Evolutionary conservation across 2,888 invertebrate genomes (phyloP).

Genomic region (Aproaerema taeniolella): DNA sequence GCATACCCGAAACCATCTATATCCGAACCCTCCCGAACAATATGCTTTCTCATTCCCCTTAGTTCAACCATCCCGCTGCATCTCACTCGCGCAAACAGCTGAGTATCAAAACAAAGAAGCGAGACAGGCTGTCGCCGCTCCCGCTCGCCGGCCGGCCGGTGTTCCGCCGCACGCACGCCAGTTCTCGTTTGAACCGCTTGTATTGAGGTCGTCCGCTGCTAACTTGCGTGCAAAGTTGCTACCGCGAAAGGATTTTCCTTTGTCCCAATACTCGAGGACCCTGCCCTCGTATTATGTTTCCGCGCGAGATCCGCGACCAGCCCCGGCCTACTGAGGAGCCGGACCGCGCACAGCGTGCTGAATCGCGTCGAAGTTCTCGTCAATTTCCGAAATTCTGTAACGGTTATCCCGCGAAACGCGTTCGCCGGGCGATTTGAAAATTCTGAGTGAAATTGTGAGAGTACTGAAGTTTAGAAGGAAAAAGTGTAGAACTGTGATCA

Average conservation of each 20-base stretch:
- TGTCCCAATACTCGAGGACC: constrained; percentile 71
- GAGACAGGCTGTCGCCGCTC: constrained; percentile 72
- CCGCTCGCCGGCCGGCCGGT: constrained; percentile 76
- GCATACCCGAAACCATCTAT: constrained; percentile 39
- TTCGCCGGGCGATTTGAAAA: constrained; percentile 70
- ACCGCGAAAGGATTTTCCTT: constrained; percentile 73
- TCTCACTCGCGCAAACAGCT: constrained; percentile 67
- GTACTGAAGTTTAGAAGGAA: constrained; percentile 35
- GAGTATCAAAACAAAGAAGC: constrained; percentile 77
- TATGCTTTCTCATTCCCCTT: constrained; percentile 30
- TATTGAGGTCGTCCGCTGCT: constrained; percentile 62
- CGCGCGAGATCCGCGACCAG: constrained; percentile 62
- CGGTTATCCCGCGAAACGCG: constrained; percentile 70
- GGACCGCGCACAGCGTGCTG: constrained; percentile 56
- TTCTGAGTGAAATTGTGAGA: constrained; percentile 55
- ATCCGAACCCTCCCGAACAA: too few relatives aligned
- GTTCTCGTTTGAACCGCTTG: constrained; percentile 69
- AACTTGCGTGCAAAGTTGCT: constrained; percentile 63
- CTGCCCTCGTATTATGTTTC: constrained; percentile 73
- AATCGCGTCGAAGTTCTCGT: constrained; percentile 55
- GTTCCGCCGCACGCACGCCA: constrained; percentile 60
- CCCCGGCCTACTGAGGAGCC: constrained; percentile 70
- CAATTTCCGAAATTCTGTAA: constrained; percentile 67
- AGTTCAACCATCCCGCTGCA: constrained; percentile 39
- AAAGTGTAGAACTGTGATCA: constrained; percentile 41